A percentile compares a stretch with the other conserved stretches of the same genome.
Evolutionary conservation across 1,140 invertebrate genomes (phyloP).

Genomic region (Papilio dardanus): DNA sequence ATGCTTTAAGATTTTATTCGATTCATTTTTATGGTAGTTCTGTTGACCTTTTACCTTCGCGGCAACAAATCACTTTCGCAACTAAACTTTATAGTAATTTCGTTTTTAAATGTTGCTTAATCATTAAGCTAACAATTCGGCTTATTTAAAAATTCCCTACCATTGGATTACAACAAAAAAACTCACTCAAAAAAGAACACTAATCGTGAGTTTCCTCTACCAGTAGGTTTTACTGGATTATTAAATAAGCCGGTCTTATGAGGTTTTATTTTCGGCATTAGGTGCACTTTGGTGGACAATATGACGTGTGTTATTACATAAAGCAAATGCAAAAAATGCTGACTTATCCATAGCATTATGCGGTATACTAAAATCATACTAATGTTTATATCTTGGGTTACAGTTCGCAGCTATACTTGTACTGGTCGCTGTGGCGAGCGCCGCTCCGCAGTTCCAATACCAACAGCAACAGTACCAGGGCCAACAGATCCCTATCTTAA

Average conservation of each 20-base stretch:
- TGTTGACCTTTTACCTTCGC: slow-evolving; percentile 16
- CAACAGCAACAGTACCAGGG: slow-evolving; percentile 64
- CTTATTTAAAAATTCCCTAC: not conserved
- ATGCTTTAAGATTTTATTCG: slow-evolving; percentile 12
- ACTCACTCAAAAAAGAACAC: too few species aligned
- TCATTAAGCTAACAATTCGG: not conserved
- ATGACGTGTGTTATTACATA: not conserved
- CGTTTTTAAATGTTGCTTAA: not conserved
- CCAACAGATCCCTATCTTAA: slow-evolving; percentile 81
- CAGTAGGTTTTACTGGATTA: too few species aligned
- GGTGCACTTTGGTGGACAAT: too few species aligned
- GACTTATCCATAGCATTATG: not conserved
- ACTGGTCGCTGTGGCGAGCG: slow-evolving; percentile 64
- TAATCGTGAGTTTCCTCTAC: too few species aligned
- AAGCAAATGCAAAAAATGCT: not conserved
- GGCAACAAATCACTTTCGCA: slow-evolving; percentile 7
- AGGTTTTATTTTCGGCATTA: too few species aligned
- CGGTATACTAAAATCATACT: not conserved
- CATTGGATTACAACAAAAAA: too few species aligned
- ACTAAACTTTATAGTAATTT: slow-evolving; percentile 2
- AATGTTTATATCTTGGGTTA: slow-evolving; percentile 40
- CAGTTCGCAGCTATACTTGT: slow-evolving; percentile 71
- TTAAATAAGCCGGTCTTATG: too few species aligned
- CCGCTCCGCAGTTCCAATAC: slow-evolving; percentile 72
- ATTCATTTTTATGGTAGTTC: slow-evolving; percentile 6